Conservation (phyloP, 2,888 invertebrate species). For the Acronicta psi region DNA sequence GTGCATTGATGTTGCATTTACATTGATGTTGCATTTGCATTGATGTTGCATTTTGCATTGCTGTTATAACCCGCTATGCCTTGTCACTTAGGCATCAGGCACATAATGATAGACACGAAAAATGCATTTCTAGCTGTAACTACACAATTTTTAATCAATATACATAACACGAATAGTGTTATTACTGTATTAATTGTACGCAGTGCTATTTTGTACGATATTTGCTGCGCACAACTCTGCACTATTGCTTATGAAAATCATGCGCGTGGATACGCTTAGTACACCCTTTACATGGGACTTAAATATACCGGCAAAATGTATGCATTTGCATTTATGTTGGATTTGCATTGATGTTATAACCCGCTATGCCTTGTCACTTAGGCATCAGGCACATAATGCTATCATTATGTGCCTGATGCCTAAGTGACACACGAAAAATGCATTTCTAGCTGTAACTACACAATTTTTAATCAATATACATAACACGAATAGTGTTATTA, state of each 20-base stretch:
- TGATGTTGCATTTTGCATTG: no score
- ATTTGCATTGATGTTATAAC: no score
- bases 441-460: constrained; percentile 30
- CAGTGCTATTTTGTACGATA: no score
- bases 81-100: not conserved
- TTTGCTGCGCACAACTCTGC: no score
- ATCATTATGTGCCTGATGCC: no score
- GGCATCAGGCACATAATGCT: not conserved
- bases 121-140: constrained; percentile 37
- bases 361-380: constrained; percentile 19
- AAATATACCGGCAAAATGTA: no score
- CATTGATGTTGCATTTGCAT: no score
- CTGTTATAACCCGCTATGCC: constrained; percentile 19
- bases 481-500: constrained; percentile 26
- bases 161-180: constrained; percentile 23
- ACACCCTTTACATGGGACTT: no score
- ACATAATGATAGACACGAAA: constrained; percentile 29
- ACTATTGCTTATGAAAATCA: no score
- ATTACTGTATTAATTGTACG: not conserved
- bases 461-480: constrained; percentile 44
- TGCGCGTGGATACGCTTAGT: no score
- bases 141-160: constrained; percentile 45
- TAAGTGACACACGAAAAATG: constrained; percentile 50
- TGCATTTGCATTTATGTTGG: no score
- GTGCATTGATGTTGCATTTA: no score